Conservation (phyloP, 2,888 invertebrate species). For the Orchestes rusci region DNA sequence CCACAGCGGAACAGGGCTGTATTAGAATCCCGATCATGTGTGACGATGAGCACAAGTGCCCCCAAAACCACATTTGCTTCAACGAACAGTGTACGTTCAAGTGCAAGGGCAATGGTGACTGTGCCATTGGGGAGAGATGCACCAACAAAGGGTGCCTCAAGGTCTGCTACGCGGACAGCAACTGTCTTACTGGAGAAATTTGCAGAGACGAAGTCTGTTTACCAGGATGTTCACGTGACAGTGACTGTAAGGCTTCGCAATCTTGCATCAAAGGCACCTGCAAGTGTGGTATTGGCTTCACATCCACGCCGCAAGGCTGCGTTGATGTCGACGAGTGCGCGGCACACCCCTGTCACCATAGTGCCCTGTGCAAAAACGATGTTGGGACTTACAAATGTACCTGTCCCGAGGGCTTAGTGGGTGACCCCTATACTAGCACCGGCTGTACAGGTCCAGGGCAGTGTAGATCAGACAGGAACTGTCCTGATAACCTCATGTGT, state of each 20-base stretch:
- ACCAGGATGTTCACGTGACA: constrained; percentile 73
- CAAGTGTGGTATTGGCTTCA: constrained; percentile 70
- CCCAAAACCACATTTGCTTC: constrained; percentile 69
- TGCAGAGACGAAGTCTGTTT: constrained; percentile 74
- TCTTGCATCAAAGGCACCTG: constrained; percentile 69
- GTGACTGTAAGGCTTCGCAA: constrained; percentile 73
- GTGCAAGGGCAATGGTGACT: constrained; percentile 64
- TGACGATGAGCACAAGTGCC: constrained; percentile 62
- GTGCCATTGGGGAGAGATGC: constrained; percentile 81
- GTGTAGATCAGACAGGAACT: constrained; percentile 67
- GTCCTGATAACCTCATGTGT: constrained; percentile 69
- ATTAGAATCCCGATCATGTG: constrained; percentile 73
- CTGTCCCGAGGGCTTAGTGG: constrained; percentile 73
- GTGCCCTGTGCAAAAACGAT: constrained; percentile 71
- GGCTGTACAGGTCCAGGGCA: constrained; percentile 74
- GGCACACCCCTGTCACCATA: constrained; percentile 68
- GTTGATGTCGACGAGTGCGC: constrained; percentile 79
- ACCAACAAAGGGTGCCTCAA: constrained; percentile 71
- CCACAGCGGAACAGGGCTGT: constrained; percentile 83
- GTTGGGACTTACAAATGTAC: constrained; percentile 74
- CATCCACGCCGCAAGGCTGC: constrained; percentile 66
- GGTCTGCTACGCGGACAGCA: constrained; percentile 83
- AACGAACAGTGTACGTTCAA: constrained; percentile 71
- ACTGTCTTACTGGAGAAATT: constrained; percentile 84
- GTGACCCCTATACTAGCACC: constrained; percentile 61